Evolutionary conservation across 2,113 vertebrate genomes (phyloP), one percentile per base, ranked within the genome.

Genomic region (Hystrix cristata): DNA sequence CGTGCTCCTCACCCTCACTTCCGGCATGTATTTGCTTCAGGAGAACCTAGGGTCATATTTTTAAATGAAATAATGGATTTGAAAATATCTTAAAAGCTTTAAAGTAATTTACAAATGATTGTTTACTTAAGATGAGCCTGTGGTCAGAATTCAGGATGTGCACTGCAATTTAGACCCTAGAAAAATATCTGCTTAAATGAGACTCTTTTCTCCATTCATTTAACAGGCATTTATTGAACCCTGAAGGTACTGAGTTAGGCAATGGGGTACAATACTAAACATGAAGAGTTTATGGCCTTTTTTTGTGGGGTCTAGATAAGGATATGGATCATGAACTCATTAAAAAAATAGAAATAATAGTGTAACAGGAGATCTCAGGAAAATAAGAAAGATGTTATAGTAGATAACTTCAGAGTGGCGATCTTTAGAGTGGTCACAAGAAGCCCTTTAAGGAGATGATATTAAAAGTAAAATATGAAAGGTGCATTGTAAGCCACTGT

Each of bases 41-140:
- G n/a, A 94, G 43, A 90, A 78, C 38, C 55, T 90, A 83, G 46
- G 19, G 55, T 91, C 85, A 64, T 11, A 38, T 86, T 96, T 96
- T 95, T 74, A 11, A 92, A 93, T 95, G 86, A 92, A 96, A 91
- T 89, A 94, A 94, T 96, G 78, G 95, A 74, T 76, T 91, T 95
- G 46, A 86, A 97, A 96, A 27, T 80, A 72, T 74, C 89, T 69
- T 94, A 96, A 96, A 90, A 96, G 74, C 86, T 91, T 92, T 94
- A 69, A 87, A 92, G 64, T 89, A 71, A 91, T 96, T 96, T 79
- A 65, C 72, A 87, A 96, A 91, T 87, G 64, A 64, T 62, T 94
- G 82, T 88, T 97, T 74, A 90, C 53, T 97, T 94, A 97, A 91
- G 91, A 93, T 46, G 53, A n/a, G 5, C 57, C 64, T 94, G 60